Percentiles rank a stretch among this genome's conserved stretches.
phyloP scores from a whole-genome alignment of 2,888 invertebrate species.

The Dioctria rufipes region DNA sequence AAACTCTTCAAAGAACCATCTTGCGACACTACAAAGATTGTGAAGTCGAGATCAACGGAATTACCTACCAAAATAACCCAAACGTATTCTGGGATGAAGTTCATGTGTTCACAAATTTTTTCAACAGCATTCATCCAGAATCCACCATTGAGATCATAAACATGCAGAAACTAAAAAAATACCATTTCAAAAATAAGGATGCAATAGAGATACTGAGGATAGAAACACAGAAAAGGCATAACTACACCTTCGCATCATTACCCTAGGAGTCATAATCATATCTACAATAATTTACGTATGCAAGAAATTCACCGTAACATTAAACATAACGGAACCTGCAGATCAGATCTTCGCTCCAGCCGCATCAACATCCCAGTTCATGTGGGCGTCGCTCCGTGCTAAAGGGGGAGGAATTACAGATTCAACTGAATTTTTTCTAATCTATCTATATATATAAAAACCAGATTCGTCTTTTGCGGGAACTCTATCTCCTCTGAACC shows the following conservation, averaged over 20 bases:
- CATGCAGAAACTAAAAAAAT: constrained; percentile 2
- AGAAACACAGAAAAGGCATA: too few relatives aligned
- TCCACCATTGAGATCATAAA: not conserved
- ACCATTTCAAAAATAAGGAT: constrained; percentile 12
- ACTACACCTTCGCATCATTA: not conserved
- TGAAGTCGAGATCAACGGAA: not conserved
- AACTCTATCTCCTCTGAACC: too few relatives aligned
- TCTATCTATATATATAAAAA: too few relatives aligned
- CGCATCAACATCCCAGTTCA: not conserved
- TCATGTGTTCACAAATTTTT: not conserved
- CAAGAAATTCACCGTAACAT: not conserved
- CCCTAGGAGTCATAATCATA: not conserved
- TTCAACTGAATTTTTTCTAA: too few relatives aligned
- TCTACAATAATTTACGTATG: constrained; percentile 9
- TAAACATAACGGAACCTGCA: not conserved
- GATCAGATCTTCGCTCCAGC: constrained; percentile 2
- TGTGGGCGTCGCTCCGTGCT: not conserved
- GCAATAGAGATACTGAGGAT: not conserved
- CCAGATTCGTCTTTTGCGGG: too few relatives aligned
- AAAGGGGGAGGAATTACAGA: constrained; percentile 1
- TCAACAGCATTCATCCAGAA: not conserved
- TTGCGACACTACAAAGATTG: constrained; percentile 3
- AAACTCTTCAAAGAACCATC: not conserved
- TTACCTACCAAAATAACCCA: not conserved
- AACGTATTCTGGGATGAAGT: constrained; percentile 15